Evolutionary conservation across 2,888 invertebrate genomes (phyloP), one percentile per base, ranked within the genome.

Genomic region (Eupithecia insigniata): DNA sequence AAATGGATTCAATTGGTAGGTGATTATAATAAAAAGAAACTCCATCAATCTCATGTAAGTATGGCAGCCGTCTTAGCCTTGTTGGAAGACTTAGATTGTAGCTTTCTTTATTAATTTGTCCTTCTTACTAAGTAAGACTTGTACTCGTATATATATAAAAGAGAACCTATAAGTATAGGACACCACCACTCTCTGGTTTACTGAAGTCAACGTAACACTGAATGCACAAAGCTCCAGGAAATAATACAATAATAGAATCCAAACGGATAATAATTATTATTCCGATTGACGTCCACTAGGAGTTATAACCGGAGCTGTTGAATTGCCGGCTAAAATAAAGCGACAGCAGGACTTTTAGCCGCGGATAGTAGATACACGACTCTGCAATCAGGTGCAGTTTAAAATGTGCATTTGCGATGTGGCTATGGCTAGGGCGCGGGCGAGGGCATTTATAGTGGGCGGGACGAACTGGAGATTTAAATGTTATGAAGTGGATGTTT

Each of bases 401-500:
- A 93, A 94, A 94, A 94, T 94, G 94, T 93, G 93, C 94, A 94
- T 94, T 93, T 91, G 90, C 90, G 85, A 94, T 94, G 92, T 84
- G 90, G 86, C 81, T 84, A 84, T 84, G 90, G 86, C 81, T 84
- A 84, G 90, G 91, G 92, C 91, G 92, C 92, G 90, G 90, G 86
- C 89, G 87, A 88, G 46, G 55, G 18, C 58, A 10, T 39, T 58
- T 58, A 39, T 36, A 68, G 18, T 51, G 36, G n/a, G 66, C 70
- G 70, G 30, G 36, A 66, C 70, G 68, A 43, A 61, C 26, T 43
- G 66, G 68, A 46, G n/a, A 55, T 12, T 18, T 14, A 16, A 22
- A 34, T 34, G 55, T 6, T 55, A 46, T 8, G 7, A n/a, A 61
- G 28, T 32, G n/a, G n/a, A n/a, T n/a, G n/a, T n/a, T n/a, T n/a